Evolutionary conservation across 2,797 vertebrate genomes (phyloP), one percentile per base, ranked within the genome.

Genomic region (Enteromius fasciolatus): DNA sequence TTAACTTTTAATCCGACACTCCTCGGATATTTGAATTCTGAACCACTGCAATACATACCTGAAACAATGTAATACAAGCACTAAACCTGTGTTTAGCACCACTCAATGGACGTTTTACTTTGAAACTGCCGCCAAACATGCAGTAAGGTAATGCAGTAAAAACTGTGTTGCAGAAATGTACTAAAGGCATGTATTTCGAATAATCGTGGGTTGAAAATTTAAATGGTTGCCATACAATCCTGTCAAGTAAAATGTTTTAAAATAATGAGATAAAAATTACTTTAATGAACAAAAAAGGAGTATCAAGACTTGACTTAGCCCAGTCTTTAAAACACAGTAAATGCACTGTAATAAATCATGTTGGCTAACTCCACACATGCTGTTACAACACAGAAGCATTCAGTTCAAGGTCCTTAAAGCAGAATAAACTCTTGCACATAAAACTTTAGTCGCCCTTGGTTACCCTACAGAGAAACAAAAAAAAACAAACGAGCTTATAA

Each of bases 401-500:
- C 18, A 66, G 52, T 52, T 74, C 44, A 64, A n/a, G n/a, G 59
- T 66, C 46, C 46, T 75, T 54, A 75, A 82, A 75, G 46, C 44
- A 52, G 73, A 78, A 80, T 9, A 78, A 54, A 48, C 48, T 33
- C 69, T 73, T 20, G 23, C 36, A 80, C 46, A 85, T 83, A 82
- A 77, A 84, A 69, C 23, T 31, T 33, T 74, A 69, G 82, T 63
- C 67, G 64, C 59, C 79, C 33, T 46, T 77, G 75, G 63, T 78
- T 41, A 63, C 73, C 54, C 52, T 59, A 72, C 46, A 78, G 67
- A 83, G 63, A 81, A 25, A 67, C 18, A 61, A 48, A 64, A 79
- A 4, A 54, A 82, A 4, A 9, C 64, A 78, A 81, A 86, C 23
- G 57, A 80, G 59, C 67, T n/a, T 73, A 72, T 69, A 84, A 83